Evolutionary conservation across 2,113 vertebrate genomes (phyloP), one percentile per base, ranked within the genome.

Genomic region (Rhinoderma darwinii): DNA sequence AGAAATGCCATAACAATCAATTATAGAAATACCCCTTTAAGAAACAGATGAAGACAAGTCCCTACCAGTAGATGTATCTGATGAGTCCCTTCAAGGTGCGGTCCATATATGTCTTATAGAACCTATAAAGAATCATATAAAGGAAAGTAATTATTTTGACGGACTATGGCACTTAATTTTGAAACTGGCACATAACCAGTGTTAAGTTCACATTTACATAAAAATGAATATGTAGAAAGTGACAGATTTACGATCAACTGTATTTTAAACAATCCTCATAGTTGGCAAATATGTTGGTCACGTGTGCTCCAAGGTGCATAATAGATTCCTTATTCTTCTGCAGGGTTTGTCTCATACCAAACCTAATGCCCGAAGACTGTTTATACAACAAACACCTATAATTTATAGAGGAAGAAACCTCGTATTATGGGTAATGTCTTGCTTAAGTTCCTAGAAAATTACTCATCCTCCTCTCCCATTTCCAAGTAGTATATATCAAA

Each of bases 401-500:
- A 81, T 81, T 81, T 81, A 59, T 10, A 63, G 78, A 27, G 14
- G 12, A 61, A 63, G 20, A 2, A 43, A 41, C 37, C n/a, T 81
- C 6, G 5, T 61, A 43, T 63, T 61, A 43, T 63, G 15, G 11
- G 14, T 25, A 81, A 25, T 39, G 56, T 15, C 39, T n/a, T 59
- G 4, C 39, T 30, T 18, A 9, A 43, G 5, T 81, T 81, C 78
- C 39, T 61, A 61, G 78, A 81, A 81, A 63, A 27, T 15, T n/a
- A 63, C 35, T 43, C 47, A 51, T 56, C 18, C 20, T 56, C 32
- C 30, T 56, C 73, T n/a, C 14, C 8, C 76, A 37, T 41, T 81
- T 81, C 78, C 54, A 63, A 81, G 78, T 80, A 80, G 47, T 17
- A 27, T 18, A 15, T 41, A 81, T 63, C 37, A 81, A 81, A 61